Base-by-base conservation (phyloP, 2,888 invertebrate genomes). In the Notodonta dromedarius region DNA sequence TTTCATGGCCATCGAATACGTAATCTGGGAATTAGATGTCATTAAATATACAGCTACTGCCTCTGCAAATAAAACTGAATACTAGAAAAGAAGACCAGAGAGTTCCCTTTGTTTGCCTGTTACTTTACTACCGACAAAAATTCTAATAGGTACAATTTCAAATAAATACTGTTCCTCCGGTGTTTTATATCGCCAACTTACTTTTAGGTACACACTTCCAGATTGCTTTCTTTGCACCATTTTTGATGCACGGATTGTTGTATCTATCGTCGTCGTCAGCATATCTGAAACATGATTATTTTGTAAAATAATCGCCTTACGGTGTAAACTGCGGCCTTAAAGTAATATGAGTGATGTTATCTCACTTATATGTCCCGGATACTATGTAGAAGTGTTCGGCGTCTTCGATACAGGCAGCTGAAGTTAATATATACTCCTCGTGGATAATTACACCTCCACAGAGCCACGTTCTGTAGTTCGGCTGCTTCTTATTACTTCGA, bases 181-280 rank as follows among this genome's bases (percentile, higher is more conserved):
- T 12, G 4, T 48, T 14, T 48, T n/a, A 48, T 46, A 42, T 32
- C 32, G 14, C 9, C 16, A 14, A 70, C 88, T 84, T 77, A 90
- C 91, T 91, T 82, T 91, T 91, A 5, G 91, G 91, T 13, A 91
- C 80, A 67, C 91, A 91, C 75, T 91, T 91, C 91, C 91, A 91
- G 58, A 89, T 84, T 1, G 91, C 91, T 80, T 89, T 91, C 63
- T 90, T 91, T 0, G 87, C 90, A 9, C 91, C 91, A 61, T 91
- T 90, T 68, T 89, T 91, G 35, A 91, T 90, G 60, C 91, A 91
- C 0, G 82, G 84, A 67, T 86, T 90, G 56, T 78, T 90, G 54
- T 79, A 87, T 70, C 86, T 82, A 16, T 90, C 89, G 16, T 87
- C 90, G 3, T 90, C 90, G 52, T 89, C 87, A 4, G 80, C 77